These are phyloP conservation scores for Campylomormyrus numenius DNA, from an alignment of 2,113 vertebrate genomes.

Conservation along the genomic window DNA sequence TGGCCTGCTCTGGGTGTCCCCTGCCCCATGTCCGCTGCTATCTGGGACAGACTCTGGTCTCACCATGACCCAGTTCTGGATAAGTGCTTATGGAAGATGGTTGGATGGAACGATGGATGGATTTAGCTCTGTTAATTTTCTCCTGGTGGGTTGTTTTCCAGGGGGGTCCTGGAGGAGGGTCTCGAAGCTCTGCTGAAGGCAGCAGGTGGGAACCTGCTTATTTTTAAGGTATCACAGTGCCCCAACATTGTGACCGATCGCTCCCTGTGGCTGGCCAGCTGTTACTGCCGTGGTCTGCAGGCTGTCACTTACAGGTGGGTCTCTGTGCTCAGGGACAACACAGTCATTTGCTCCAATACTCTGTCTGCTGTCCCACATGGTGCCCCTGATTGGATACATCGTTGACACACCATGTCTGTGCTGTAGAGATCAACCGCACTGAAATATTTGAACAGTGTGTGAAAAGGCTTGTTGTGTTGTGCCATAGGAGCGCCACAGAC, in stretches of 20 bases:
- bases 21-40: not conserved
- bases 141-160: constrained; percentile 38
- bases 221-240: constrained; percentile 79
- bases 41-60: not conserved
- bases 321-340: not conserved
- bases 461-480: not conserved
- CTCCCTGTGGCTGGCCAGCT: constrained; percentile 87
- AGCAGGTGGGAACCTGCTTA: constrained; percentile 75
- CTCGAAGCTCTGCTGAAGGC: constrained; percentile 82
- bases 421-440: not conserved
- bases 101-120: not conserved
- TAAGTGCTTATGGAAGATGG: not conserved
- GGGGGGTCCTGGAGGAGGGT: constrained; percentile 77
- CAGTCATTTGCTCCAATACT: not conserved
- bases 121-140: not conserved
- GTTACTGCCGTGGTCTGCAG: constrained; percentile 81
- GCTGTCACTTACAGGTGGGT: constrained; percentile 80
- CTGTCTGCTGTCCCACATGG: not conserved
- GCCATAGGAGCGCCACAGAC: constrained; percentile 73
- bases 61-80: not conserved
- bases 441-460: not conserved
- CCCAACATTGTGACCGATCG: constrained; percentile 86
- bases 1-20: not conserved
- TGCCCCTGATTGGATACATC: not conserved
- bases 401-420: not conserved